These are phyloP conservation scores for Gila orcuttii DNA, from an alignment of 2,113 vertebrate genomes.

Conservation along the genomic window DNA sequence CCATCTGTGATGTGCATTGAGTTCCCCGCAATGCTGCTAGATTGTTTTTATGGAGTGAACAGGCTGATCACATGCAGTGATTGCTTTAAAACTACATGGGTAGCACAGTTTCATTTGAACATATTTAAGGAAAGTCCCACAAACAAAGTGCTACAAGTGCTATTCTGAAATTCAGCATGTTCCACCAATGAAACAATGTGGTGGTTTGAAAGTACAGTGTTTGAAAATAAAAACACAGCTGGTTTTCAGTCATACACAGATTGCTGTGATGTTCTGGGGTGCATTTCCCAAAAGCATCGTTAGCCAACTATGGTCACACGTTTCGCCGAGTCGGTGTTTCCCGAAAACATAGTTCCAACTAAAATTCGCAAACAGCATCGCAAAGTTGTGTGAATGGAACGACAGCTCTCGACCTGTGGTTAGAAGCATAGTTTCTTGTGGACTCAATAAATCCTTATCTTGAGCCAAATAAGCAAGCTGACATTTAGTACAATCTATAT, in stretches of 20 bases:
- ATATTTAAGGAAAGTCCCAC: no score
- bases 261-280: neutral
- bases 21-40: neutral
- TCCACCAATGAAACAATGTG: neutral
- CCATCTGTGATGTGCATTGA: constrained; percentile 35
- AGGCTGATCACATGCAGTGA: neutral
- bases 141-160: neutral
- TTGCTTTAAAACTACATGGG: neutral
- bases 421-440: no score
- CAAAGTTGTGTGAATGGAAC: no score
- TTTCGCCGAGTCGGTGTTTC: no score
- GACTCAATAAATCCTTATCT: no score
- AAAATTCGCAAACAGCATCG: no score
- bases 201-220: neutral
- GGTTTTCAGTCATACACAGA: neutral
- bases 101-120: neutral
- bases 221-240: neutral
- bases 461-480: no score
- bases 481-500: no score
- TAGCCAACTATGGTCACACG: no score
- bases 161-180: neutral
- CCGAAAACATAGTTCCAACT: no score
- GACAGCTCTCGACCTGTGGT: no score
- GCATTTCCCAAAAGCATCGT: no score
- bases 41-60: neutral